Percentiles rank a stretch among this genome's conserved stretches.
phyloP scores from a whole-genome alignment of 2,888 invertebrate genomes.

The Clostera curtula region DNA sequence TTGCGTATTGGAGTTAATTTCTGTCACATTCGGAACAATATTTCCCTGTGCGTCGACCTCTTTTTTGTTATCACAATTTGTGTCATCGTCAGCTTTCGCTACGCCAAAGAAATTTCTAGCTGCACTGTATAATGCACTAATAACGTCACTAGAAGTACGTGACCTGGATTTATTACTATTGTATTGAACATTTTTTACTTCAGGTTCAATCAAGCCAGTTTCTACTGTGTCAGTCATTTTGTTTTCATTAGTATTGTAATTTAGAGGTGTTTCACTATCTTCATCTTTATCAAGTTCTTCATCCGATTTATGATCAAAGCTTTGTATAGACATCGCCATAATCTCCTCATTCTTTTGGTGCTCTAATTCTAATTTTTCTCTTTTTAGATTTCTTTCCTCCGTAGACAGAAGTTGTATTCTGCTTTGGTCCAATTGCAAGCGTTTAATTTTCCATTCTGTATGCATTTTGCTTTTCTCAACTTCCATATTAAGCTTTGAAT shows the following conservation, averaged over 20 bases:
- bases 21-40: constrained; percentile 25
- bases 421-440: constrained; percentile 57
- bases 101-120: constrained; percentile 52
- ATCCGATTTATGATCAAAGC: constrained; percentile 34
- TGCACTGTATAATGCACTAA: constrained; percentile 50
- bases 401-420: constrained; percentile 63
- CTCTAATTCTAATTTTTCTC: constrained; percentile 69
- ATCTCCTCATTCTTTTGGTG: constrained; percentile 52
- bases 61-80: constrained; percentile 45
- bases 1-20: constrained; percentile 23
- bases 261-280: constrained; percentile 7
- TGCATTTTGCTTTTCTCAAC: constrained; percentile 73
- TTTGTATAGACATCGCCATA: constrained; percentile 54
- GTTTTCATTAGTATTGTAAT: constrained; percentile 8
- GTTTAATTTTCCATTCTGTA: constrained; percentile 74
- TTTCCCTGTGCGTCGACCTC: constrained; percentile 56
- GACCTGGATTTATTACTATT: constrained; percentile 28
- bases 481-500: constrained; percentile 76
- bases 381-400: constrained; percentile 68
- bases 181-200: constrained; percentile 20
- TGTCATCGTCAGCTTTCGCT: constrained; percentile 27
- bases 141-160: constrained; percentile 37
- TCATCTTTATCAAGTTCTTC: constrained; percentile 27
- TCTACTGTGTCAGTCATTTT: constrained; percentile 20
- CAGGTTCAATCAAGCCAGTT: constrained; percentile 16